These are phyloP conservation scores for Sciurus carolinensis DNA, from an alignment of 2,797 vertebrate species.

Conservation along the genomic window DNA sequence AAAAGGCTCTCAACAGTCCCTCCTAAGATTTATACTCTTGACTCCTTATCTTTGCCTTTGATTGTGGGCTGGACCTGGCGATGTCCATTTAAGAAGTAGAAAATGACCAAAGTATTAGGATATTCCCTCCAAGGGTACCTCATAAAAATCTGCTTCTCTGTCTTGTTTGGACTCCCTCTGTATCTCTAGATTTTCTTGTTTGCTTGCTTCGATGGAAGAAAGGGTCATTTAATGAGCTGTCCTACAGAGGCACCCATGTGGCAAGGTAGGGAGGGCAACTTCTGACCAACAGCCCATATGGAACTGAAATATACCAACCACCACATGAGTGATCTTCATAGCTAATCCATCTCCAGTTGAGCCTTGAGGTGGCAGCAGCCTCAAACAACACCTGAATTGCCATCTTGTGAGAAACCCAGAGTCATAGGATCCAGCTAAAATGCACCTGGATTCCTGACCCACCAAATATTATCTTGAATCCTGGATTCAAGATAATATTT, in stretches of 20 bases:
- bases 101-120: background rate
- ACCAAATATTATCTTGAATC: no score
- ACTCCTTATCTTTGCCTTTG: background rate
- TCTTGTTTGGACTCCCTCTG: background rate
- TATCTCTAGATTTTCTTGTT: background rate
- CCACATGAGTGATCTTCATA: background rate
- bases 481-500: background rate
- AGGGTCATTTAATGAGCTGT: background rate
- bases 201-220: conserved; percentile 2
- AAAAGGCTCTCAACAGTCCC: background rate
- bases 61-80: background rate
- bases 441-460: background rate
- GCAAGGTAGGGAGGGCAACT: background rate
- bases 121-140: background rate
- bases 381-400: background rate
- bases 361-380: background rate
- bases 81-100: background rate
- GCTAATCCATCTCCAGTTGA: background rate
- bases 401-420: background rate
- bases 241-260: background rate
- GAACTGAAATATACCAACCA: background rate
- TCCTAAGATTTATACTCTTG: background rate
- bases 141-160: background rate
- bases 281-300: background rate
- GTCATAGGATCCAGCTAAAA: background rate